Evolutionary conservation across 2,113 vertebrate species (phyloP).

Genomic region (Pangasianodon hypophthalmus): DNA sequence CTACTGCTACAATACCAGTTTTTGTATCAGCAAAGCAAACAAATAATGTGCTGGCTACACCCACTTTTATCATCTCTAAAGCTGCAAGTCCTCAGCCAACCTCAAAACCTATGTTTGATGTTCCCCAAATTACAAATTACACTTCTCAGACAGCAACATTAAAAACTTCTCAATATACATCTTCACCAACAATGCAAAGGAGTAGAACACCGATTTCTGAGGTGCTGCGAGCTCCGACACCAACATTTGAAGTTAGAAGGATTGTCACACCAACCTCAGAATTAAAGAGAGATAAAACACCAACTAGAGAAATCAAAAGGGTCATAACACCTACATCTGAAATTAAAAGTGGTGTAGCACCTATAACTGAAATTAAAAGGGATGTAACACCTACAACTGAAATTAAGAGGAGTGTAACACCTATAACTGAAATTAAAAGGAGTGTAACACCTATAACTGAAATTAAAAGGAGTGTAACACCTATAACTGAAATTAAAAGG

Average conservation of each 20-base stretch:
- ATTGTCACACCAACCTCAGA: conserved; percentile 33
- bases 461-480: conserved; percentile 5
- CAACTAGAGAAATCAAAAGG: conserved; percentile 42
- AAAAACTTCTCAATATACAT: conserved; percentile 56
- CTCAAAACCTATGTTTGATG: conserved; percentile 76
- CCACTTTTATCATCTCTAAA: conserved; percentile 55
- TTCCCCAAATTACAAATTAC: conserved; percentile 74
- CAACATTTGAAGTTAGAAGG: conserved; percentile 53
- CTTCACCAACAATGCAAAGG: conserved; percentile 60
- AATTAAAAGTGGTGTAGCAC: conserved; percentile 23
- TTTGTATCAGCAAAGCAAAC: conserved; percentile 23
- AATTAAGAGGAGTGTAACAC: conserved; percentile 7
- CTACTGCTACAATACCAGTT: conserved; percentile 41
- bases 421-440: conserved; percentile 36
- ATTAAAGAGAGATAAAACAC: conserved; percentile 47
- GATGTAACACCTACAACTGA: conserved; percentile 35
- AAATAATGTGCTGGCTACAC: conserved; percentile 32
- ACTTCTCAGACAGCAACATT: conserved; percentile 67
- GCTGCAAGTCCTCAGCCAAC: conserved; percentile 66
- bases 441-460: background rate
- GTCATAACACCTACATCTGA: conserved; percentile 33
- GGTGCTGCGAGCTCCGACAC: conserved; percentile 46
- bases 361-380: conserved; percentile 33
- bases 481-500: conserved; percentile 37
- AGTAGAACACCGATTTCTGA: conserved; percentile 59